Evolutionary conservation across 2,797 vertebrate genomes (phyloP).

Genomic region (Bryconaethiops microstoma): DNA sequence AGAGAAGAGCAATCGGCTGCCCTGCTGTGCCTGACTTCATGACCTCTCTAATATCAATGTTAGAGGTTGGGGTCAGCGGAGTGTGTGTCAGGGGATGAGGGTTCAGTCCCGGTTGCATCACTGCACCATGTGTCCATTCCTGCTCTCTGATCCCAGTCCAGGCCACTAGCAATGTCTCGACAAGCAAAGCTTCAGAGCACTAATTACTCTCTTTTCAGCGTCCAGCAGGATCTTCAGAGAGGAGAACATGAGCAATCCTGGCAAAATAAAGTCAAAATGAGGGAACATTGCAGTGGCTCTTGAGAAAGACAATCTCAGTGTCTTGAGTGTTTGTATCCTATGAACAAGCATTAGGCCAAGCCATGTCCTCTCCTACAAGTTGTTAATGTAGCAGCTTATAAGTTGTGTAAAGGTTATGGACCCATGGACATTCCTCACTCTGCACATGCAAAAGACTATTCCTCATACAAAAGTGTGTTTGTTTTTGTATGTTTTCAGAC

Average conservation of each 20-base stretch:
- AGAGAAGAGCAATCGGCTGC: conserved; percentile 39
- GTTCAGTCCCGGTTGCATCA: conserved; percentile 3
- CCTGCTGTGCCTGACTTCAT: conserved; percentile 31
- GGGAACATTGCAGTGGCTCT: background rate
- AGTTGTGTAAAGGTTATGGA: conserved; percentile 31
- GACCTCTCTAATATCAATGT: conserved; percentile 39
- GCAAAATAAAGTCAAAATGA: background rate
- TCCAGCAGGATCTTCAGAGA: background rate
- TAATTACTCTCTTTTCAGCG: background rate
- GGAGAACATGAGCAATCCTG: background rate
- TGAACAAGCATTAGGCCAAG: conserved; percentile 16
- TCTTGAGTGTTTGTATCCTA: background rate
- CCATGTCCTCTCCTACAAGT: conserved; percentile 15
- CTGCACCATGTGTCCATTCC: conserved; percentile 2
- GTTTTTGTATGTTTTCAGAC: background rate
- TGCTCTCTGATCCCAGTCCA: background rate
- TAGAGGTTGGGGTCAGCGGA: conserved; percentile 26
- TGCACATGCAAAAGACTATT: conserved; percentile 31
- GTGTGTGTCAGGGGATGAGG: conserved; percentile 18
- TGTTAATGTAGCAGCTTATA: conserved; percentile 37
- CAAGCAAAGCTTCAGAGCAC: background rate
- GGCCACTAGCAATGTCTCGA: background rate
- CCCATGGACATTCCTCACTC: conserved; percentile 42
- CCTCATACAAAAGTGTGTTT: background rate
- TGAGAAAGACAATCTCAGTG: background rate